phyloP scores from a whole-genome alignment of 2,113 vertebrate species.

The Odocoileus hemionus region DNA sequence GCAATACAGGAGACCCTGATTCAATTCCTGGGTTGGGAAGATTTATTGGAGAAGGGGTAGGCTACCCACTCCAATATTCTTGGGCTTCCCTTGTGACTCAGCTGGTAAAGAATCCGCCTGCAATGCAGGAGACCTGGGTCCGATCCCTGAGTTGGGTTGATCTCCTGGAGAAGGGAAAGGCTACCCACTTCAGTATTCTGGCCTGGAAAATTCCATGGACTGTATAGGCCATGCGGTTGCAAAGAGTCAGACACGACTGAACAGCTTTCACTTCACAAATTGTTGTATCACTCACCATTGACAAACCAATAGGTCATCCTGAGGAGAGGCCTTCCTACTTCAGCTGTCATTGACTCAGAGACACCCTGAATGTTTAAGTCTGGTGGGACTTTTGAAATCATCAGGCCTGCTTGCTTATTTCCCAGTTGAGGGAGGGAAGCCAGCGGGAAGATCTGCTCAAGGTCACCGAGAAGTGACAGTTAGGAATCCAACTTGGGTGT shows the following conservation, averaged over 20 bases:
- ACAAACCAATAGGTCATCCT: not conserved
- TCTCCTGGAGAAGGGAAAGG: not conserved
- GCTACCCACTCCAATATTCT: not conserved
- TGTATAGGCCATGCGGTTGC: not conserved
- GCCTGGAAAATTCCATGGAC: not conserved
- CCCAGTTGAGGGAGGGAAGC: not conserved
- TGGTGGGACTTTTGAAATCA: not conserved
- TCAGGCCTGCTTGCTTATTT: not conserved
- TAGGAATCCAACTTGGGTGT: not conserved
- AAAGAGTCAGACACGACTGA: not conserved
- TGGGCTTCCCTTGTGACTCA: not conserved
- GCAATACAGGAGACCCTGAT: not conserved
- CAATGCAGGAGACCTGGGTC: not conserved
- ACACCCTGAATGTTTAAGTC: not conserved
- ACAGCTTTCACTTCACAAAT: not conserved
- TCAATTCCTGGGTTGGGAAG: not conserved
- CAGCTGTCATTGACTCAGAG: not conserved
- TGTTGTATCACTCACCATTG: not conserved
- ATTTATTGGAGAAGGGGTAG: not conserved
- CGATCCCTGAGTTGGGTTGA: not conserved
- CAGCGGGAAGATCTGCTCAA: not conserved
- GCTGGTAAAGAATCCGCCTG: not conserved
- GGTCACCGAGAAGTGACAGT: too few species aligned
- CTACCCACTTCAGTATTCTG: not conserved
- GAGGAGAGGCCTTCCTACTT: not conserved